Conservation (phyloP, 1,140 invertebrate genomes). For the Vollenhovia emeryi region DNA sequence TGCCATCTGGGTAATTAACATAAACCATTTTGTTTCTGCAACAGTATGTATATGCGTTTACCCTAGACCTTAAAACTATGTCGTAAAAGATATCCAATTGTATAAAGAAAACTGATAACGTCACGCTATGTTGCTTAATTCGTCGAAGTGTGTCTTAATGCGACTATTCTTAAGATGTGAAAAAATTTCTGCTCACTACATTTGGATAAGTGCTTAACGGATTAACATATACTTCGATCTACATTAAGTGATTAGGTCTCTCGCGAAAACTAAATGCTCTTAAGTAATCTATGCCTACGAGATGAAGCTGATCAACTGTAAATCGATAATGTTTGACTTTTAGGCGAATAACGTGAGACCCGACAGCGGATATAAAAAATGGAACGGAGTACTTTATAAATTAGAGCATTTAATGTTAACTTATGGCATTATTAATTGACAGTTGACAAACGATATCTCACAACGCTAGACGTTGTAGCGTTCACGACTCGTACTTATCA, state of each 20-base stretch:
- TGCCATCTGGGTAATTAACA: neutral
- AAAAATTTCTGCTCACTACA: neutral
- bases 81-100: neutral
- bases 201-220: neutral
- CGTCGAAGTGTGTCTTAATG: neutral
- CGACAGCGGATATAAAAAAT: neutral
- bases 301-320: slow-evolving; percentile 10
- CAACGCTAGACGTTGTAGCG: neutral
- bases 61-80: slow-evolving; percentile 6
- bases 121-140: neutral
- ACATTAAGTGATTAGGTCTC: neutral
- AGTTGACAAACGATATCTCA: neutral
- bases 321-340: neutral
- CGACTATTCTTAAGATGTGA: neutral
- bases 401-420: neutral
- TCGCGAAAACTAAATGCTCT: neutral
- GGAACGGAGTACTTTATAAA: neutral
- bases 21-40: slow-evolving; percentile 21
- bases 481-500: slow-evolving; percentile 15
- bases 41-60: slow-evolving; percentile 3
- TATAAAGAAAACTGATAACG: neutral
- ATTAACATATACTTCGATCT: neutral
- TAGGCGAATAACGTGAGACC: neutral
- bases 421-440: slow-evolving; percentile 12
- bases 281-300: neutral